Conservation (phyloP, 1,140 invertebrate species). For the Coenobita brevimanus region DNA sequence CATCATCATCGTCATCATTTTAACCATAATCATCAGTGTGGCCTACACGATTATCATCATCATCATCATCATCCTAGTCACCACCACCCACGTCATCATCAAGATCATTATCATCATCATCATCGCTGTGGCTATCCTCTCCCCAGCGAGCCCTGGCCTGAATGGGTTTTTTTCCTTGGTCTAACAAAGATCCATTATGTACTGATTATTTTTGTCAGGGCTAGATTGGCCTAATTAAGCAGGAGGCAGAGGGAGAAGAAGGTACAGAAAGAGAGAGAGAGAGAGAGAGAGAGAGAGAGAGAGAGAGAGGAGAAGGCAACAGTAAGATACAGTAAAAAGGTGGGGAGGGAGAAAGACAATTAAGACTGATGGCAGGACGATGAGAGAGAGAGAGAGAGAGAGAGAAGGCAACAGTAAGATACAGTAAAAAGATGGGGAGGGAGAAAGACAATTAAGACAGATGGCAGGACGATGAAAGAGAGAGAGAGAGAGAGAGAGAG, state of each 20-base stretch:
- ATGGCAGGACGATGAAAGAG: not conserved
- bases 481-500: not conserved
- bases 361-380: not conserved
- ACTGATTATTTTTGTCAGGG: no score
- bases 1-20: no score
- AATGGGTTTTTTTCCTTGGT: no score
- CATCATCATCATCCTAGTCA: no score
- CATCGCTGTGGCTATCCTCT: no score
- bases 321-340: not conserved
- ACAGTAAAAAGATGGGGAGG: not conserved
- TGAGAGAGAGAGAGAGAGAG: not conserved
- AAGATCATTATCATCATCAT: no score
- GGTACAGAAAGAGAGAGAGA: constrained; percentile 9
- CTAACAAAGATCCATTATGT: no score
- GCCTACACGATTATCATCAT: no score
- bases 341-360: not conserved
- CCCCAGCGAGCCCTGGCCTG: no score
- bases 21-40: no score
- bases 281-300: constrained; percentile 31
- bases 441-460: not conserved
- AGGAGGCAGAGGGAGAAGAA: not conserved
- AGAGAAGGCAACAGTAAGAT: not conserved
- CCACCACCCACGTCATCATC: no score
- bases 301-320: not conserved
- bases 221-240: no score